These are phyloP conservation scores for Tillus elongatus DNA, from an alignment of 2,888 invertebrate genomes.

Conservation along the genomic window DNA sequence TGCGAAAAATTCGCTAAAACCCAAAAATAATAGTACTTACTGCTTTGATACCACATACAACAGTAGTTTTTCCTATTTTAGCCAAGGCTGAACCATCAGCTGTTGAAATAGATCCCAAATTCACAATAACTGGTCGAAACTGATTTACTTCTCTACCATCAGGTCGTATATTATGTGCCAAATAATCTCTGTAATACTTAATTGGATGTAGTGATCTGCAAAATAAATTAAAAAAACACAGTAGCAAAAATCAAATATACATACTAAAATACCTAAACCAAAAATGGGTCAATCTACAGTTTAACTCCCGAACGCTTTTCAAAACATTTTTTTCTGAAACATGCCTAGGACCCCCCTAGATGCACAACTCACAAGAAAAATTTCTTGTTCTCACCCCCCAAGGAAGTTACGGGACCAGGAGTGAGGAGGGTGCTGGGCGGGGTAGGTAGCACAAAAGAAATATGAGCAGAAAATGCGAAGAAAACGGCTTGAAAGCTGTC, in stretches of 20 bases:
- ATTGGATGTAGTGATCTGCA: slow-evolving; percentile 64
- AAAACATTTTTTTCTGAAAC: too few relatives aligned
- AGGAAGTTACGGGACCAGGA: too few relatives aligned
- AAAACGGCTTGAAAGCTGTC: too few relatives aligned
- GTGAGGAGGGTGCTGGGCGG: too few relatives aligned
- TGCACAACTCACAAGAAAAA: too few relatives aligned
- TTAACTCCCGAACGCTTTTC: too few relatives aligned
- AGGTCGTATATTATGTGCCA: slow-evolving; percentile 60
- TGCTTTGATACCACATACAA: slow-evolving; percentile 78
- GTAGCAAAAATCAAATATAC: background rate
- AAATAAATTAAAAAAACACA: slow-evolving; percentile 17
- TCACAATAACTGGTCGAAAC: slow-evolving; percentile 58
- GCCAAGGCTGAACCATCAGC: slow-evolving; percentile 70
- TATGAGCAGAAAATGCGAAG: too few relatives aligned
- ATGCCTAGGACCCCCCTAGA: too few relatives aligned
- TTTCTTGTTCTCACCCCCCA: too few relatives aligned
- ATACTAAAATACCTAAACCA: too few relatives aligned
- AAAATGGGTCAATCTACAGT: background rate
- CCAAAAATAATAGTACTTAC: slow-evolving; percentile 44
- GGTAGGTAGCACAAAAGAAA: too few relatives aligned
- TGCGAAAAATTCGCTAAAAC: too few relatives aligned
- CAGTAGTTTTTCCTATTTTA: slow-evolving; percentile 73
- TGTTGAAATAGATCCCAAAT: slow-evolving; percentile 52
- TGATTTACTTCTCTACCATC: slow-evolving; percentile 67
- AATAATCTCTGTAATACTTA: slow-evolving; percentile 66